Evolutionary conservation across 1,140 invertebrate genomes (phyloP).

Genomic region (Planococcus citri): DNA sequence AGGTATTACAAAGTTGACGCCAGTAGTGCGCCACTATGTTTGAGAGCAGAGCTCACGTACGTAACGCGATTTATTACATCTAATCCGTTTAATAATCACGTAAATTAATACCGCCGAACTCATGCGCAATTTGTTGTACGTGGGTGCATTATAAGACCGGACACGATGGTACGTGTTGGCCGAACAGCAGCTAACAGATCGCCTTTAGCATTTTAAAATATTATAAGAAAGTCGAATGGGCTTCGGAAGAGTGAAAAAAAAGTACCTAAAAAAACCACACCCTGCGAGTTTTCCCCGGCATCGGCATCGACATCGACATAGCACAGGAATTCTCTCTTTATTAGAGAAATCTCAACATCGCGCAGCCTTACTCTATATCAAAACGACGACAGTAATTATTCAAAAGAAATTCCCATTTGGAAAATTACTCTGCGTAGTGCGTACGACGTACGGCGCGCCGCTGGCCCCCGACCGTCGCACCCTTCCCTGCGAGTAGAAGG

Average conservation of each 20-base stretch:
- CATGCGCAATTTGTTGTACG: constrained; percentile 16
- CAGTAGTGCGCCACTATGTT: too few relatives aligned
- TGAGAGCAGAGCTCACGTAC: not conserved
- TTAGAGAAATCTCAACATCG: too few relatives aligned
- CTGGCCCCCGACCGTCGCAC: too few relatives aligned
- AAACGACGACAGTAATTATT: too few relatives aligned
- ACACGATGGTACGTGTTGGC: not conserved
- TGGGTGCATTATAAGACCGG: constrained; percentile 12
- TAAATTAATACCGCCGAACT: not conserved
- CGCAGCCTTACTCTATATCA: too few relatives aligned
- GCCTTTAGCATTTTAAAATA: not conserved
- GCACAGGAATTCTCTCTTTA: not conserved
- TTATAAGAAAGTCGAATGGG: not conserved
- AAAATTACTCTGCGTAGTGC: not conserved
- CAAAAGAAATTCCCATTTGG: not conserved
- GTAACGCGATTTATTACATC: not conserved
- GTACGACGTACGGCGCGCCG: too few relatives aligned
- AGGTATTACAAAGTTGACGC: not conserved
- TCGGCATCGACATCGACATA: too few relatives aligned
- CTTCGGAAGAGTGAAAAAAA: too few relatives aligned
- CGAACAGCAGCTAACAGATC: not conserved
- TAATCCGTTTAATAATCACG: constrained; percentile 20
- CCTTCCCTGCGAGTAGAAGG: not conserved
- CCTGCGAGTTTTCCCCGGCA: too few relatives aligned
- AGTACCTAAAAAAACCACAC: too few relatives aligned